Conservation (phyloP, 1,140 invertebrate species). For the Pachyrhynchus sulphureomaculatus region DNA sequence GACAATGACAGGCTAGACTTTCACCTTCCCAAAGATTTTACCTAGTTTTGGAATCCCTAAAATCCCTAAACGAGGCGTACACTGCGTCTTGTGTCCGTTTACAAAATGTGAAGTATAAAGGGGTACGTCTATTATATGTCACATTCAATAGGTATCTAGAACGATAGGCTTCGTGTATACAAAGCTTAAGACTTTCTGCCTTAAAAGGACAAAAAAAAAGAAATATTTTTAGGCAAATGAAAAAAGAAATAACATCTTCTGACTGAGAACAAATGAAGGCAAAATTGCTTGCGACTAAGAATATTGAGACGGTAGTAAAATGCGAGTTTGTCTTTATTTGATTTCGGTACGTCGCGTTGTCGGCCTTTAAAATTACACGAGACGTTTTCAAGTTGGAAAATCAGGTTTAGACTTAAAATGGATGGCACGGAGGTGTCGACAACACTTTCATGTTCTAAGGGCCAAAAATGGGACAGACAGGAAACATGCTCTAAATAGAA, state of each 20-base stretch:
- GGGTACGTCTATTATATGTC: too few species aligned
- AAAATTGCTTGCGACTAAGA: slow-evolving; percentile 24
- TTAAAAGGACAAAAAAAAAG: too few species aligned
- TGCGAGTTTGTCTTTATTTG: slow-evolving; percentile 28
- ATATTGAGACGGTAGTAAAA: slow-evolving; percentile 27
- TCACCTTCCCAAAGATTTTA: too few species aligned
- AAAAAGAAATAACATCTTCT: not conserved
- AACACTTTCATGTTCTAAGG: slow-evolving; percentile 12
- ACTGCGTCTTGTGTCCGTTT: too few species aligned
- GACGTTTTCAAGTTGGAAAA: slow-evolving; percentile 20
- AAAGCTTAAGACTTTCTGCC: too few species aligned
- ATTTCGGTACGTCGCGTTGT: slow-evolving; percentile 22
- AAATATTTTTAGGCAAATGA: too few species aligned
- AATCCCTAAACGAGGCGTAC: too few species aligned
- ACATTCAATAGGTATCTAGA: too few species aligned
- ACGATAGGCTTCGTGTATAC: too few species aligned
- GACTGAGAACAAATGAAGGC: not conserved
- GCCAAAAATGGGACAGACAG: slow-evolving; percentile 9
- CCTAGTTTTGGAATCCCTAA: too few species aligned
- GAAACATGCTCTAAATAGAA: slow-evolving; percentile 1
- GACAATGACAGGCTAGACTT: too few species aligned
- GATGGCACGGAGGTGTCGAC: slow-evolving; percentile 14
- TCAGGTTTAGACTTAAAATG: slow-evolving; percentile 21
- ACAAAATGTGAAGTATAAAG: too few species aligned
- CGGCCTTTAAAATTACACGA: slow-evolving; percentile 16